Percentiles rank a stretch among this genome's conserved stretches.
Evolutionary conservation across 2,888 invertebrate species (phyloP).

Genomic region (Scaptomyza reducta): DNA sequence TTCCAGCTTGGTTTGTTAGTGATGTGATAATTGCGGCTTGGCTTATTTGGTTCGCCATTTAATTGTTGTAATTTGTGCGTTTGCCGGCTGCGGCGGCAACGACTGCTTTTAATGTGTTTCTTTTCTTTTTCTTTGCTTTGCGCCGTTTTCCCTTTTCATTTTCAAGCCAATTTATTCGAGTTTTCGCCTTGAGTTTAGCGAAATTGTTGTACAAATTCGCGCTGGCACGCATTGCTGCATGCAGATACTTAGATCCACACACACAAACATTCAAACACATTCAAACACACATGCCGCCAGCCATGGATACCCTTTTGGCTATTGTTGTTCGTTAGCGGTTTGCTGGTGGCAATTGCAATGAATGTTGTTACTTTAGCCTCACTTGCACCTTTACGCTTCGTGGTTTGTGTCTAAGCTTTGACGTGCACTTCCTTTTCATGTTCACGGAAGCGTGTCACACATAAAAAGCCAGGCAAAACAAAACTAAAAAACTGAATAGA

Average conservation of each 20-base stretch:
- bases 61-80: conserved; percentile 79
- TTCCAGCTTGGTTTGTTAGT: conserved; percentile 34
- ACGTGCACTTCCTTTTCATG: conserved; percentile 82
- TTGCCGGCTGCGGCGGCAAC: conserved; percentile 29
- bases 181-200: conserved; percentile 63
- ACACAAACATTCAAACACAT: neutral
- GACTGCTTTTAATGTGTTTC: conserved; percentile 39
- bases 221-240: conserved; percentile 76
- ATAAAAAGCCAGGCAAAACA: conserved; percentile 26
- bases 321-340: conserved; percentile 35
- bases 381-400: conserved; percentile 81
- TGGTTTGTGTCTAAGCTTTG: conserved; percentile 80
- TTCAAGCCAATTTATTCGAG: conserved; percentile 65
- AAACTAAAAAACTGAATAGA: neutral
- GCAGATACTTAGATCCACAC: conserved; percentile 46
- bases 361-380: conserved; percentile 75
- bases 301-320: conserved; percentile 47
- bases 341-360: conserved; percentile 72
- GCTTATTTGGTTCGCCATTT: conserved; percentile 78
- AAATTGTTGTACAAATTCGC: conserved; percentile 78
- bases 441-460: conserved; percentile 60
- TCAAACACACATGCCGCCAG: neutral
- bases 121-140: conserved; percentile 11
- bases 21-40: conserved; percentile 78
- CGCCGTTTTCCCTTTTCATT: conserved; percentile 72